A percentile compares a stretch with the other conserved stretches of the same genome.
Conservation (phyloP, 2,888 invertebrate genomes). For the Synergus laeviventris region DNA sequence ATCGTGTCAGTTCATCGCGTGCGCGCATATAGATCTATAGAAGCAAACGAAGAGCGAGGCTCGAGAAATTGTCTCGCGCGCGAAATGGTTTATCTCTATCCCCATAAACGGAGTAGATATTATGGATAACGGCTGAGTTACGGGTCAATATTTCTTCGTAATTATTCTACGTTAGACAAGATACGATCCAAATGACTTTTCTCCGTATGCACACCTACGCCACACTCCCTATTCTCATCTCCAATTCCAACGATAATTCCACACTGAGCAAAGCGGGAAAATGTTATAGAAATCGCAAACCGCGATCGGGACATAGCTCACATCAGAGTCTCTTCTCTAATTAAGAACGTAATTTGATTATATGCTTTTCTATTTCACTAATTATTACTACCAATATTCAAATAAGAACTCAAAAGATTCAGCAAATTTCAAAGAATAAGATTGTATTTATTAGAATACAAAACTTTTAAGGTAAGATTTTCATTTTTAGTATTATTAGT, state of each 20-base stretch:
- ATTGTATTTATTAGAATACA: no score
- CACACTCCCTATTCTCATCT: constrained; percentile 6
- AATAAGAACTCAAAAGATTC: no score
- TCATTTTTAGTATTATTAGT: no score
- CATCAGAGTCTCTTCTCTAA: neutral
- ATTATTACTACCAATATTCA: no score
- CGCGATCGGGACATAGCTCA: neutral
- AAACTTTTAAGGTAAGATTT: no score
- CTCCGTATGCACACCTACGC: constrained; percentile 25
- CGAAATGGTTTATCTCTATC: constrained; percentile 54
- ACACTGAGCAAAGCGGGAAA: constrained; percentile 23
- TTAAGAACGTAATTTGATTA: neutral
- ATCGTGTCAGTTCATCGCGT: constrained; percentile 41
- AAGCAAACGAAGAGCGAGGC: neutral
- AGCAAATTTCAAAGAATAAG: no score
- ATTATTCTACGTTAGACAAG: constrained; percentile 52
- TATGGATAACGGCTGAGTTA: constrained; percentile 58
- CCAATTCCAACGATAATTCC: constrained; percentile 26
- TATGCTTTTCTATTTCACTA: no score
- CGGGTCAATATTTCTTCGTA: constrained; percentile 59
- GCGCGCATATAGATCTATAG: constrained; percentile 18
- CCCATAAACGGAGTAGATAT: constrained; percentile 56
- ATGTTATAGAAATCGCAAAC: constrained; percentile 15
- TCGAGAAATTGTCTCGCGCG: constrained; percentile 39
- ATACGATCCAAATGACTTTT: constrained; percentile 35